Evolutionary conservation across 92 coral and sea anemone species (phyloP).

Genomic region (Nematostella vectensis): DNA sequence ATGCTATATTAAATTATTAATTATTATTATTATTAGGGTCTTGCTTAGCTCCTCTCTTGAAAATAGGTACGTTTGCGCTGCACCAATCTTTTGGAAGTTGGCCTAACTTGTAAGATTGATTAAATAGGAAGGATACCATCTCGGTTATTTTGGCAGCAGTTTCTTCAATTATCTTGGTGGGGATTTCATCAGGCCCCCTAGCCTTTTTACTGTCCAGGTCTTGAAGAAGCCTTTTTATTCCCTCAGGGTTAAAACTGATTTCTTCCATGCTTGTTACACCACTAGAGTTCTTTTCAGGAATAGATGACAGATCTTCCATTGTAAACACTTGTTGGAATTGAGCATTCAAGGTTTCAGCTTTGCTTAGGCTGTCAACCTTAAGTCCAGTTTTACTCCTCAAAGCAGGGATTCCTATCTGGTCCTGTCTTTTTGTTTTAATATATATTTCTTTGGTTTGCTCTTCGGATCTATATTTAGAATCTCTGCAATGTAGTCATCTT

Average conservation of each 20-base stretch:
- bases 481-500: slow-evolving; percentile 42
- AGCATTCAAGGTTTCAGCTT: slow-evolving; percentile 31
- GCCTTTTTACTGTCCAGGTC: slow-evolving; percentile 14
- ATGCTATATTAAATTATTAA: too few relatives aligned
- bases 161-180: slow-evolving; percentile 8
- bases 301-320: slow-evolving; percentile 35
- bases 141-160: slow-evolving; percentile 6
- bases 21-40: slow-evolving; percentile 17
- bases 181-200: slow-evolving; percentile 16
- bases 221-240: slow-evolving; percentile 1
- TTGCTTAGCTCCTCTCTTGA: slow-evolving; percentile 2
- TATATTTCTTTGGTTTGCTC: slow-evolving; percentile 58
- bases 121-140: too few relatives aligned
- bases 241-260: slow-evolving; percentile 5
- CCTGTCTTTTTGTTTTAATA: slow-evolving; percentile 48
- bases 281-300: slow-evolving; percentile 18
- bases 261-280: slow-evolving; percentile 13
- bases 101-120: slow-evolving; percentile 11
- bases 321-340: slow-evolving; percentile 39
- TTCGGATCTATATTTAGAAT: slow-evolving; percentile 35
- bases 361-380: slow-evolving; percentile 39
- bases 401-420: slow-evolving; percentile 48
- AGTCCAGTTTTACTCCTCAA: slow-evolving; percentile 18
- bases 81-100: slow-evolving; percentile 30
- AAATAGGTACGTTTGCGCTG: slow-evolving; percentile 10